Evolutionary conservation across 2,113 vertebrate genomes (phyloP), one percentile per base, ranked within the genome.

Genomic region (Malaclemys terrapin): DNA sequence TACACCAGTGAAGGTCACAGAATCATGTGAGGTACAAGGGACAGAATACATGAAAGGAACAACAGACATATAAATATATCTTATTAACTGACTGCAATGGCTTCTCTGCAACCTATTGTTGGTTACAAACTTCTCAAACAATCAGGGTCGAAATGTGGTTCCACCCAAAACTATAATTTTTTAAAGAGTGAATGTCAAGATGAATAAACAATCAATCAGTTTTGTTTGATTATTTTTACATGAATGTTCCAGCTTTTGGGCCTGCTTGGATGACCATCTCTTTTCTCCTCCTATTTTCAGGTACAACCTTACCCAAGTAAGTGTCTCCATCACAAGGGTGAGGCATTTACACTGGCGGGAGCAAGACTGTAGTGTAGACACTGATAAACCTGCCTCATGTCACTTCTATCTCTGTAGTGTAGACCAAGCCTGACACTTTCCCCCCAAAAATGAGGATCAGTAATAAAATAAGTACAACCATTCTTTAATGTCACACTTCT

Each of bases 11-110:
- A 87, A 92, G 19, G 59, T 86, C 53, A 84, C 20, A 83, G 35
- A 31, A 89, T 65, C 75, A 92, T 89, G 29, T 84, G 78, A 91
- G 57, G 29, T 84, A 91, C 87, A 93, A 78, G 69, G 82, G 83
- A 80, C 7, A 80, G 24, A 80, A 87, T 88, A 84, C 14, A 87
- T 5, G 56, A 57, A 22, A 82, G 88, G 72, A 59, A 92, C 75
- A 89, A 52, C 12, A 17, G 19, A 76, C 24, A 72, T 92, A 84
- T 20, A 78, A 54, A 80, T 38, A 12, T 19, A 65, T 91, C 89
- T 75, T 82, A 27, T 84, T 86, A 90, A 89, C 1, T 2, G 5
- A 89, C 1, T 2, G 5, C 6, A 69, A 35, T 82, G 88, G 84
- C 45, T 90, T 38, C 78, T 89, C 53, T 85, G 49, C 38, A 91